These are phyloP conservation scores for Sphenopsis melanotis DNA, from an alignment of 2,797 vertebrate genomes.

Conservation along the genomic window DNA sequence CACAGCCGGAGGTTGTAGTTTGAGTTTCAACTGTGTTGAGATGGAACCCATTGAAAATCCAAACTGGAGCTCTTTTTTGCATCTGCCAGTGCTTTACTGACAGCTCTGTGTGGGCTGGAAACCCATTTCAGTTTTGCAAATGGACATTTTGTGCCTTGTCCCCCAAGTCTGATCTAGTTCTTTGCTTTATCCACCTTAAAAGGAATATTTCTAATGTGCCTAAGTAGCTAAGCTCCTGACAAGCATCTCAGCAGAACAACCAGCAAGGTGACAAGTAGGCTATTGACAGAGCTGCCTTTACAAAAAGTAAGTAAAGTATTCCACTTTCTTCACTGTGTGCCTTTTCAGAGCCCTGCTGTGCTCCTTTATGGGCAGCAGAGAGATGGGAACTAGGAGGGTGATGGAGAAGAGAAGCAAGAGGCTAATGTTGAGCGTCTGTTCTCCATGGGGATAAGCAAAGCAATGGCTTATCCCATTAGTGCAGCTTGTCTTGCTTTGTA, in stretches of 20 bases:
- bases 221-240: background rate
- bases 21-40: background rate
- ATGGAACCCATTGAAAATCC: constrained; percentile 24
- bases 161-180: constrained; percentile 53
- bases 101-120: constrained; percentile 48
- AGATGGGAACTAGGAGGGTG: background rate
- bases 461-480: background rate
- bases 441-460: background rate
- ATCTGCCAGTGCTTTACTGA: constrained; percentile 51
- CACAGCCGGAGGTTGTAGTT: constrained; percentile 30
- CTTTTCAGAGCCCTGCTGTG: constrained; percentile 61
- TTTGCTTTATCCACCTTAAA: constrained; percentile 17
- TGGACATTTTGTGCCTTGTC: constrained; percentile 57
- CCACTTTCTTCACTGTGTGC: constrained; percentile 57
- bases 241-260: constrained; percentile 55
- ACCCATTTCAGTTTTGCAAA: constrained; percentile 51
- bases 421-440: constrained; percentile 22
- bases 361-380: constrained; percentile 33
- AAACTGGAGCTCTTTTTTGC: constrained; percentile 21
- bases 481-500: background rate
- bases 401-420: constrained; percentile 24
- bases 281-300: constrained; percentile 51
- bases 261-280: constrained; percentile 30
- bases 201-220: background rate
- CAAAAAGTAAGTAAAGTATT: constrained; percentile 5